A percentile compares a stretch with the other conserved stretches of the same genome.
Evolutionary conservation across 2,888 invertebrate genomes (phyloP).

Genomic region (Euproctis similis): DNA sequence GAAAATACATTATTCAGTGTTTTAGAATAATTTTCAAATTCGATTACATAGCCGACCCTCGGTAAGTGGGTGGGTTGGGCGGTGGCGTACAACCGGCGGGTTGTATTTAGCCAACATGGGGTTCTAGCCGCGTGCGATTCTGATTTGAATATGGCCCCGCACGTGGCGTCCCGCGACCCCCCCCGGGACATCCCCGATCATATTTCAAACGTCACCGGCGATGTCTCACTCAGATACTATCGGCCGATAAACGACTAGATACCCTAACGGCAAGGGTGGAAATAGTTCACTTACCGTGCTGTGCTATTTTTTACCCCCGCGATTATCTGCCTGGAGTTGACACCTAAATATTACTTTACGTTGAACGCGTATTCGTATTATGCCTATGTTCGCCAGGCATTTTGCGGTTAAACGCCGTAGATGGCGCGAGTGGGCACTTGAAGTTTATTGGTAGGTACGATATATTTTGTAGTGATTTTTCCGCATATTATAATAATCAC

Average conservation of each 20-base stretch:
- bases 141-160: conserved; percentile 67
- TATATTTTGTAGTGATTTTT: conserved; percentile 44
- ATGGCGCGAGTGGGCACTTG: conserved; percentile 42
- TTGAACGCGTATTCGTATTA: conserved; percentile 33
- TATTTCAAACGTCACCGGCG: conserved; percentile 75
- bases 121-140: conserved; percentile 69
- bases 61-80: conserved; percentile 70
- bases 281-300: conserved; percentile 49
- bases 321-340: conserved; percentile 74
- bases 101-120: conserved; percentile 77
- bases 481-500: conserved; percentile 31
- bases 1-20: conserved; percentile 75
- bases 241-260: conserved; percentile 70
- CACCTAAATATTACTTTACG: conserved; percentile 73
- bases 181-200: conserved; percentile 70
- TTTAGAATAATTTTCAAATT: conserved; percentile 77
- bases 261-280: conserved; percentile 61
- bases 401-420: conserved; percentile 45
- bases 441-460: conserved; percentile 59
- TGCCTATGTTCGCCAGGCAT: conserved; percentile 43
- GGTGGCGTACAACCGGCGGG: conserved; percentile 44
- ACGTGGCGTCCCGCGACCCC: conserved; percentile 68
- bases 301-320: conserved; percentile 69
- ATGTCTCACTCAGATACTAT: conserved; percentile 76
- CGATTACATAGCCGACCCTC: conserved; percentile 75